phyloP scores from a whole-genome alignment of 2,797 vertebrate species.

The Linurgus olivaceus region DNA sequence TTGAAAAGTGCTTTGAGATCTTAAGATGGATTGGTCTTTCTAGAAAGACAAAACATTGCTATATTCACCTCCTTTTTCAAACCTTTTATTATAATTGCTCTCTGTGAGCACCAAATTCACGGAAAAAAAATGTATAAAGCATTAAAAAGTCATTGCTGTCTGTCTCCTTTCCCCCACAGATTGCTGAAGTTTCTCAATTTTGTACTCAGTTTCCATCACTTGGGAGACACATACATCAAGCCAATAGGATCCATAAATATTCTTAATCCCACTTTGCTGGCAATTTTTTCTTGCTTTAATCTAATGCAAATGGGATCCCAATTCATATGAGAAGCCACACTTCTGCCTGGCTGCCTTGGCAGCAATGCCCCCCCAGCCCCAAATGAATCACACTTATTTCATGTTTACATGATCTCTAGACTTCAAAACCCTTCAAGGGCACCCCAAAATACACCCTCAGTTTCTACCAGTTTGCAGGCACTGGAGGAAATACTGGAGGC shows the following conservation, averaged over 20 bases:
- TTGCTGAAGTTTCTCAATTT: constrained; percentile 20
- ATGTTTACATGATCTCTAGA: neutral
- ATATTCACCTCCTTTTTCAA: neutral
- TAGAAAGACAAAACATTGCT: neutral
- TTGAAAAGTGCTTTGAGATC: neutral
- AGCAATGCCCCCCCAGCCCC: neutral
- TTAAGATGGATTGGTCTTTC: neutral
- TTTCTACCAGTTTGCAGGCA: neutral
- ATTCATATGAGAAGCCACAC: neutral
- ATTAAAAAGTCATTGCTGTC: neutral
- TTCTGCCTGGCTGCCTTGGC: neutral
- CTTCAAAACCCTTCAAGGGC: neutral
- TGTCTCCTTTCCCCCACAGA: constrained; percentile 1
- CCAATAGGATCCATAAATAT: constrained; percentile 17
- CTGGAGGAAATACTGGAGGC: neutral
- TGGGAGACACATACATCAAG: constrained; percentile 1
- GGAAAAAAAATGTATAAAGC: neutral
- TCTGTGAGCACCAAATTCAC: neutral
- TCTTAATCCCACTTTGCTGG: constrained; percentile 2
- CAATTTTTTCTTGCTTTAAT: constrained; percentile 19
- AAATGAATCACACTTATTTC: neutral
- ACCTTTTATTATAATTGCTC: neutral
- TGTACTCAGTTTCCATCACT: neutral
- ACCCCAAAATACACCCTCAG: neutral
- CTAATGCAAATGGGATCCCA: neutral